These are phyloP conservation scores for Probosciger aterrimus DNA, from an alignment of 2,113 vertebrate species.

Conservation along the genomic window DNA sequence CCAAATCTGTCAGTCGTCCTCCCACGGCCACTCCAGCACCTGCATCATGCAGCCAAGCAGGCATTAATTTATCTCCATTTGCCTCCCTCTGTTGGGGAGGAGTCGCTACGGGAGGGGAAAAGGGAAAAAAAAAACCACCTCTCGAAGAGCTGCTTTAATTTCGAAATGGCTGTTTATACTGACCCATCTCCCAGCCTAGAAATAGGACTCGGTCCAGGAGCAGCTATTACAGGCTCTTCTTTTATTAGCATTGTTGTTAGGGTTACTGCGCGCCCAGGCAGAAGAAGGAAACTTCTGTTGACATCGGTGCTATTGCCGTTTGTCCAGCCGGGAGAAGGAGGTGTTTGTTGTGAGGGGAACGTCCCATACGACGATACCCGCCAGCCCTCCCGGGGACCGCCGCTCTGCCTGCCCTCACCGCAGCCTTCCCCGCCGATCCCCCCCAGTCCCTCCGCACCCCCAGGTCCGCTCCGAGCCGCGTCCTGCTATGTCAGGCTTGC, in stretches of 20 bases:
- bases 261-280: neutral
- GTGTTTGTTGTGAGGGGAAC: neutral
- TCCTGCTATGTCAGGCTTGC: too few relatives aligned
- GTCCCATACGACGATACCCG: neutral
- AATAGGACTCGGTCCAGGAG: neutral
- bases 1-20: neutral
- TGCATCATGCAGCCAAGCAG: neutral
- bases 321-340: neutral
- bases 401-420: neutral
- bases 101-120: neutral
- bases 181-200: neutral
- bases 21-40: neutral
- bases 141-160: neutral
- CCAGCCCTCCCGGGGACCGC: neutral
- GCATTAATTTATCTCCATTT: neutral
- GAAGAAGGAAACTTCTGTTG: neutral
- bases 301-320: too few relatives aligned
- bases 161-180: neutral
- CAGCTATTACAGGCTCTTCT: neutral
- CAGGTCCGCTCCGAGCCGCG: too few relatives aligned
- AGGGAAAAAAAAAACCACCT: neutral
- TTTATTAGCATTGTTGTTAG: neutral
- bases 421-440: neutral
- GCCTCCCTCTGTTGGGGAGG: neutral
- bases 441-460: neutral